Evolutionary conservation across 2,797 vertebrate genomes (phyloP).

Genomic region (Zenarchopterus dispar): DNA sequence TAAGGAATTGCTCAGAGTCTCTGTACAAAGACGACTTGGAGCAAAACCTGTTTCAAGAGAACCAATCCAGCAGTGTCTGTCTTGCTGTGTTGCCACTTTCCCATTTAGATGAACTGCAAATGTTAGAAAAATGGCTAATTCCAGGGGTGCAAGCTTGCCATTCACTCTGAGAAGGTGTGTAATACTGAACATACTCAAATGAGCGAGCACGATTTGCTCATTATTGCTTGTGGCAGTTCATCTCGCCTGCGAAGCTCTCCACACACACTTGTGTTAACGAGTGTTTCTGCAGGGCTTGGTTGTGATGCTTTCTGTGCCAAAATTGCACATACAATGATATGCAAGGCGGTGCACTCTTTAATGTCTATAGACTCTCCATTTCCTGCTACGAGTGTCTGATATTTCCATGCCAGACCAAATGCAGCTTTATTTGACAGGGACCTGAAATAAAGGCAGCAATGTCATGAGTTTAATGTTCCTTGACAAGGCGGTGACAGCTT

Average conservation of each 20-base stretch:
- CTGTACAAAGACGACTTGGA: constrained; percentile 4
- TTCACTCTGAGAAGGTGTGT: constrained; percentile 8
- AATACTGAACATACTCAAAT: constrained; percentile 28
- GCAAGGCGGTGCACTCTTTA: constrained; percentile 19
- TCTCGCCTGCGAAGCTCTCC: constrained; percentile 23
- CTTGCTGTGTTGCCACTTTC: constrained; percentile 9
- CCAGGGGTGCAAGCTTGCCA: neutral
- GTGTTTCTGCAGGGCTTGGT: constrained; percentile 24
- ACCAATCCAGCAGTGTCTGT: constrained; percentile 11
- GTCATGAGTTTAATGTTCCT: constrained; percentile 63
- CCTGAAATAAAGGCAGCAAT: constrained; percentile 57
- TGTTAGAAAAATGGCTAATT: constrained; percentile 9
- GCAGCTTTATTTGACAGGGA: constrained; percentile 60
- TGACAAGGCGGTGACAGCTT: constrained; percentile 61
- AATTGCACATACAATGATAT: constrained; percentile 29
- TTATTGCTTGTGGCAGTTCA: constrained; percentile 47
- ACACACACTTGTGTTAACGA: constrained; percentile 28
- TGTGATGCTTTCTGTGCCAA: constrained; percentile 29
- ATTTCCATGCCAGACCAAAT: constrained; percentile 40
- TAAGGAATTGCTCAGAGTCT: constrained; percentile 21
- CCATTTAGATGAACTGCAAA: constrained; percentile 19
- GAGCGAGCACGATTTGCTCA: constrained; percentile 17
- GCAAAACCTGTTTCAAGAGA: constrained; percentile 26
- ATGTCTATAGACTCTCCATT: constrained; percentile 34
- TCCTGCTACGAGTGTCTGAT: constrained; percentile 44